phyloP scores from a whole-genome alignment of 2,797 vertebrate species.

The Gadopsis marmoratus region DNA sequence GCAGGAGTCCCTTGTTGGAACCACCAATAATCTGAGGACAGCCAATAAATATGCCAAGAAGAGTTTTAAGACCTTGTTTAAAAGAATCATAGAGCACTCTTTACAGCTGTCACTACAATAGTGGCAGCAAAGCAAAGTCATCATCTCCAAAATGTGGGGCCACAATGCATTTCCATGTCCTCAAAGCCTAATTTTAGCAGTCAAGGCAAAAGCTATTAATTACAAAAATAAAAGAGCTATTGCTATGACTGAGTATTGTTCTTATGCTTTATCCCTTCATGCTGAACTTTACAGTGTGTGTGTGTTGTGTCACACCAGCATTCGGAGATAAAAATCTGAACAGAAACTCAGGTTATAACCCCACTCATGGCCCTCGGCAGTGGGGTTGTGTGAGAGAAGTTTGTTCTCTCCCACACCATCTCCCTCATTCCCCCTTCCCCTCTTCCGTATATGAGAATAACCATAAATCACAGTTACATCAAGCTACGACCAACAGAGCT shows the following conservation, averaged over 20 bases:
- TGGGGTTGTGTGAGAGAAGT: constrained; percentile 69
- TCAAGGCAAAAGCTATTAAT: constrained; percentile 22
- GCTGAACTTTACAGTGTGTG: not conserved
- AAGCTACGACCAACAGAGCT: not conserved
- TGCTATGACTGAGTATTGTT: constrained; percentile 1
- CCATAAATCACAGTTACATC: constrained; percentile 63
- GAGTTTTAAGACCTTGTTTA: constrained; percentile 13
- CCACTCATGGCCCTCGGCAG: constrained; percentile 49
- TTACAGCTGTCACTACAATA: constrained; percentile 19
- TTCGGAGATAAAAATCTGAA: constrained; percentile 33
- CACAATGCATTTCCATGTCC: constrained; percentile 10
- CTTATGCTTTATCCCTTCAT: not conserved
- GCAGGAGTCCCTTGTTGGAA: constrained; percentile 5
- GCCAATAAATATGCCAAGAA: constrained; percentile 23
- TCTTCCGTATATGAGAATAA: constrained; percentile 48
- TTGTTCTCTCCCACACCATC: constrained; percentile 71
- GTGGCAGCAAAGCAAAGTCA: constrained; percentile 19
- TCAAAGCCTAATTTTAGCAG: constrained; percentile 12
- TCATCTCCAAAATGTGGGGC: constrained; percentile 20
- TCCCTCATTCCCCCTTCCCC: constrained; percentile 35
- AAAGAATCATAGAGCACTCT: constrained; percentile 18
- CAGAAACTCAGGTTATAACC: constrained; percentile 65
- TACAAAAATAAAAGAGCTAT: constrained; percentile 11
- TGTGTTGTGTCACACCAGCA: constrained; percentile 15
- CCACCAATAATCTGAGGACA: not conserved